Conservation (phyloP, 2,113 vertebrate species). For the Oreocharis arfaki region DNA sequence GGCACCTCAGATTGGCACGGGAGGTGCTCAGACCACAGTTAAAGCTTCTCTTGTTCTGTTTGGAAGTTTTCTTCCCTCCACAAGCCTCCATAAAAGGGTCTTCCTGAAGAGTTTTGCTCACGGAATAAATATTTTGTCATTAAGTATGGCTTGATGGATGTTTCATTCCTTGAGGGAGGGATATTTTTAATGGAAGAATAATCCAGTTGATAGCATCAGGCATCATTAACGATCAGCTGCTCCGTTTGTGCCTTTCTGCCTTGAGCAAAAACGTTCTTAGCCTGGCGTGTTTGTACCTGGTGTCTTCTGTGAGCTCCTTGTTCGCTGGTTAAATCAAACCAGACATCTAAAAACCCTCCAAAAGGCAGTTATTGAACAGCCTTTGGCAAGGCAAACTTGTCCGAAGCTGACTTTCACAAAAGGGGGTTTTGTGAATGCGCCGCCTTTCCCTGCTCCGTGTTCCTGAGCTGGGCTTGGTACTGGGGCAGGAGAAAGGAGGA, state of each 20-base stretch:
- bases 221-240: background rate
- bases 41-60: background rate
- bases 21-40: background rate
- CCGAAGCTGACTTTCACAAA: background rate
- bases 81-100: rapidly evolving
- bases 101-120: background rate
- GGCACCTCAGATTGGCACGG: background rate
- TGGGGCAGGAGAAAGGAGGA: background rate
- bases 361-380: background rate
- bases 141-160: background rate
- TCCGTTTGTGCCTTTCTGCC: background rate
- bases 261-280: background rate
- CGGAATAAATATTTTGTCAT: background rate
- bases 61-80: background rate
- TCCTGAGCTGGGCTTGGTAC: rapidly evolving
- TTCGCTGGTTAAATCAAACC: background rate
- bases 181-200: background rate
- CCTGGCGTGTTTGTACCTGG: background rate
- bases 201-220: background rate
- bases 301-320: background rate
- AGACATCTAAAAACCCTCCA: background rate
- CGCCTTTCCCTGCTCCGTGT: background rate
- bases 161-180: background rate
- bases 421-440: background rate
- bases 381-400: background rate